Evolutionary conservation across 2,797 vertebrate genomes (phyloP), one percentile per base, ranked within the genome.

Genomic region (Phoeniculus purpureus): DNA sequence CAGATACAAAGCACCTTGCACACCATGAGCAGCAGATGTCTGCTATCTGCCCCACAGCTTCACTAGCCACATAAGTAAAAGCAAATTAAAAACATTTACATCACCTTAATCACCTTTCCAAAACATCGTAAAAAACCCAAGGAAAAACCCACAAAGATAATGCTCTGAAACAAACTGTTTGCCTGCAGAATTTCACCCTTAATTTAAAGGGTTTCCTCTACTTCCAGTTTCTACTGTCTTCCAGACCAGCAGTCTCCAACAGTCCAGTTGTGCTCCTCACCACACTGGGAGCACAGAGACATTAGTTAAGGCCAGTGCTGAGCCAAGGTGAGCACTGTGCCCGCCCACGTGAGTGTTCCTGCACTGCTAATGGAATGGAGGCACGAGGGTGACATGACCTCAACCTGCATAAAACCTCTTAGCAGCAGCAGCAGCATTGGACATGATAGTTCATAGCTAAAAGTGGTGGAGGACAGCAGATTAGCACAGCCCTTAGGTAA

Each of bases 331-430:
- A 71, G 47, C 54, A 55, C 73, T 25, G 9, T 0, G 3, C 54
- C 48, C 3, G 50, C 50, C 34, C 61, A 50, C 50, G 52, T 0
- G 2, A 15, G 22, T 14, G 10, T 2, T 66, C 47, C 70, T 56
- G 23, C 48, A 15, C 26, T 1, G 0, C 5, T 45, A 51, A 59
- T 22, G 75, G n/a, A 65, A 50, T 1, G 20, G 43, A 76, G 34
- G 55, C 8, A 5, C 0, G 2, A 1, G 6, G 37, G 48, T n/a
- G 34, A 52, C 2, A 0, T 5, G 10, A 43, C 60, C 72, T 54
- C 23, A 43, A 19, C 17, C 10, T n/a, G 18, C 15, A 19, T 27
- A 55, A 55, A 62, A 48, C 23, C 37, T 62, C 59, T 43, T 50
- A 6, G 29, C 43, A 18, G 21, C 3, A 18, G 21, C 3, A 77